These are phyloP conservation scores for Cosmia trapezina DNA, from an alignment of 2,888 invertebrate genomes.

Conservation along the genomic window DNA sequence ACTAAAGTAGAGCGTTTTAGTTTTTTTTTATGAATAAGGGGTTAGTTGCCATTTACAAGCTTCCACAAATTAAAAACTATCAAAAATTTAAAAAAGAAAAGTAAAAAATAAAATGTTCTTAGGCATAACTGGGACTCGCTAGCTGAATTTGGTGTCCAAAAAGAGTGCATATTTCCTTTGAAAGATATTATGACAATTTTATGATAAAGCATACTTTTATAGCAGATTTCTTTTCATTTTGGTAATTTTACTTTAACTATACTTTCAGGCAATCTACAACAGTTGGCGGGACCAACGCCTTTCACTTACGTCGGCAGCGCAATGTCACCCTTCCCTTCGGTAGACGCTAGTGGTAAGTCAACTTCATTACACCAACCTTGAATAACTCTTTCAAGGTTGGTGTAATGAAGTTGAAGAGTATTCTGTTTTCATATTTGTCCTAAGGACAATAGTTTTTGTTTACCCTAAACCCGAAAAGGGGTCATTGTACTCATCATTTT, in stretches of 20 bases:
- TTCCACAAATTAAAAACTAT: not conserved
- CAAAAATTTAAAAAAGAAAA: not conserved
- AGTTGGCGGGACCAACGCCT: slow-evolving; percentile 87
- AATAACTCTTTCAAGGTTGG: no score
- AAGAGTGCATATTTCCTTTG: not conserved
- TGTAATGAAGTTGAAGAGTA: no score
- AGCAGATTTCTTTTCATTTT: not conserved
- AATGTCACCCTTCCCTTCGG: slow-evolving; percentile 77
- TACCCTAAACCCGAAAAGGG: no score
- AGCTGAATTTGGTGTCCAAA: not conserved
- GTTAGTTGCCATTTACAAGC: not conserved
- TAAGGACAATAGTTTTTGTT: no score
- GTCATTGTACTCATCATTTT: no score
- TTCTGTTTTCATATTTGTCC: no score
- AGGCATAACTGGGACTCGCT: not conserved
- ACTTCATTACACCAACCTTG: not conserved
- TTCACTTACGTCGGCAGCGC: slow-evolving; percentile 83
- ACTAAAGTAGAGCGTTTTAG: no score
- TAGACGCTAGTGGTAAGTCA: slow-evolving; percentile 78
- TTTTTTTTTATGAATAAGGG: no score
- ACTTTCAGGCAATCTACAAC: slow-evolving; percentile 79
- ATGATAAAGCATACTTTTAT: not conserved
- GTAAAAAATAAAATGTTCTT: not conserved
- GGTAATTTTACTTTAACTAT: not conserved
- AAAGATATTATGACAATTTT: not conserved